Base-by-base conservation (phyloP, 1,140 invertebrate genomes). In the Zeugodacus cucurbitae region DNA sequence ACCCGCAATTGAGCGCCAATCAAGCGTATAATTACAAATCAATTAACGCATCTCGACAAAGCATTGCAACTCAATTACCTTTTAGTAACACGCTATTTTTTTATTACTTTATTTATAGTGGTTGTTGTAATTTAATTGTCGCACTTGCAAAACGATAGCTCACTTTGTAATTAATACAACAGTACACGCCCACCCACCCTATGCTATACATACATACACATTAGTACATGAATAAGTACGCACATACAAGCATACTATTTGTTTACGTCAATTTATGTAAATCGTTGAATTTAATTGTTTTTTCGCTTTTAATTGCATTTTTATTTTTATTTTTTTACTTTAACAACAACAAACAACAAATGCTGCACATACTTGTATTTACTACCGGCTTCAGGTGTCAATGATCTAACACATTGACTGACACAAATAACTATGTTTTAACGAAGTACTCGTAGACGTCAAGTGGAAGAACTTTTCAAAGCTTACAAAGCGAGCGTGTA, bases 21-120 rank as follows among this genome's bases (percentile, higher is more conserved):
- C 41, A 48, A 82, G n/a, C 37, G 74, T 82, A 14, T 82, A 48
- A 82, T 82, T 82, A 82, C 74, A 82, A 82, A 82, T 82, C 74
- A 82, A 54, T 82, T 82, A 82, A 82, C 74, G 74, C 44, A 26
- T 82, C 26, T n/a, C 10, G 26, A 48, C 74, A 82, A 82, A 82
- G 74, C 74, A 29, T 82, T 82, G 22, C 74, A 82, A 48, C 22
- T 44, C 74, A 82, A 82, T 82, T 82, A 82, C 2, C 34, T 82
- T 54, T 17, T 17, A 41, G 44, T n/a, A 54, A 41, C n/a, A 26
- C 41, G n/a, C n/a, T n/a, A n/a, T 54, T 54, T 54, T 54, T 14
- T 17, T 48, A 48, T 48, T 82, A 29, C 26, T 44, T 74, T 32
- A 37, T 70, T 70, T 82, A 17, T 41, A 41, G 6, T 48, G 8